Percentiles rank a stretch among this genome's conserved stretches.
phyloP scores from a whole-genome alignment of 2,113 vertebrate species.

The Cryptotis parvus region DNA sequence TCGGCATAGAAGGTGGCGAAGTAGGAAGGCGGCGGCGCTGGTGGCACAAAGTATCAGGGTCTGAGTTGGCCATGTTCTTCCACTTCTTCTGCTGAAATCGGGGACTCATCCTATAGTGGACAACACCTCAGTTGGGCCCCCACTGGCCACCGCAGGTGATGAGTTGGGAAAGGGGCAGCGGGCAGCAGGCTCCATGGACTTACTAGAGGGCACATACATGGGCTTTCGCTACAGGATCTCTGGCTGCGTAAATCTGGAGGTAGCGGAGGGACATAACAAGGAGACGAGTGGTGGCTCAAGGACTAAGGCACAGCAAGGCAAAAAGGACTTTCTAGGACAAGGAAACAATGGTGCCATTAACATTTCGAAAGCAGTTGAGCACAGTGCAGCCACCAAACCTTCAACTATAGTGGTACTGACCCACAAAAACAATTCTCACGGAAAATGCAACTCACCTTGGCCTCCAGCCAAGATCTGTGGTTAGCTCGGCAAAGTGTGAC shows the following conservation, averaged over 20 bases:
- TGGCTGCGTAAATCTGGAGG: constrained; percentile 61
- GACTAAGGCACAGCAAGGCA: constrained; percentile 91
- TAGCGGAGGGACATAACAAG: constrained; percentile 86
- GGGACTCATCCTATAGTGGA: constrained; percentile 87
- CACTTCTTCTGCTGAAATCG: constrained; percentile 85
- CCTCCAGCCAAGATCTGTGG: too few relatives aligned
- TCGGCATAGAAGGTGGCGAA: constrained; percentile 89
- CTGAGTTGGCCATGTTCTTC: constrained; percentile 83
- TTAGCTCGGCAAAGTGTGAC: too few relatives aligned
- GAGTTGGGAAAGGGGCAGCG: background rate
- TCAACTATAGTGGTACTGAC: background rate
- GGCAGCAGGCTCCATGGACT: too few relatives aligned
- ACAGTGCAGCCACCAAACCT: background rate
- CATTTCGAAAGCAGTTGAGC: background rate
- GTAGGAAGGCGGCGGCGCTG: constrained; percentile 91
- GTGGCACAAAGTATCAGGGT: constrained; percentile 90
- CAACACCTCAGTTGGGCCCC: constrained; percentile 49
- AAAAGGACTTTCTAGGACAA: constrained; percentile 92
- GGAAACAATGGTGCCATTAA: constrained; percentile 3
- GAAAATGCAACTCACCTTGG: background rate
- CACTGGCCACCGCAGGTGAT: background rate
- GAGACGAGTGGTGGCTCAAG: constrained; percentile 91
- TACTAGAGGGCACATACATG: background rate
- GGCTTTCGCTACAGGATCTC: constrained; percentile 88
- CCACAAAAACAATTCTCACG: background rate